phyloP scores from a whole-genome alignment of 2,113 vertebrate species.

The Probosciger aterrimus region DNA sequence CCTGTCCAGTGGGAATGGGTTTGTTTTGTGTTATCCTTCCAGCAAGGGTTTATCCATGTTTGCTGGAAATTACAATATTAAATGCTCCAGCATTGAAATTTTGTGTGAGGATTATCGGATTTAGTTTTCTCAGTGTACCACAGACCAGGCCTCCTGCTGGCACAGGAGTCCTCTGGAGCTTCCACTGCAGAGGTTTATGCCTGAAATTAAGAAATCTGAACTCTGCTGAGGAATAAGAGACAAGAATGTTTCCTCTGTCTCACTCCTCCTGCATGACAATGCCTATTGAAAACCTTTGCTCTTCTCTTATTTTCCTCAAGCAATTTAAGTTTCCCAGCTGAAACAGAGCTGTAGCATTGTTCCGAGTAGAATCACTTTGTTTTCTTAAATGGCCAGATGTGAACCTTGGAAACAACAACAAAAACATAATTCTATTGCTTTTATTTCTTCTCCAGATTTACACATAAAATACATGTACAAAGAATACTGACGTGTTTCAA shows the following conservation, averaged over 20 bases:
- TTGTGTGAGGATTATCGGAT: slow-evolving; percentile 30
- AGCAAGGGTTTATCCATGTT: slow-evolving; percentile 20
- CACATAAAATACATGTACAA: not conserved
- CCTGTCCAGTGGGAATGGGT: not conserved
- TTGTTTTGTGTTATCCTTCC: slow-evolving; percentile 25
- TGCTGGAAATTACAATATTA: slow-evolving; percentile 25
- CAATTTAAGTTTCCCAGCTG: not conserved
- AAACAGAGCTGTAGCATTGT: not conserved
- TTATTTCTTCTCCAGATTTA: not conserved
- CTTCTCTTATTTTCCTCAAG: not conserved
- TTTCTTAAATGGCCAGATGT: not conserved
- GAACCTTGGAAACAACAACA: not conserved
- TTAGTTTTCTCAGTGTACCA: not conserved
- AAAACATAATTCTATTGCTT: not conserved
- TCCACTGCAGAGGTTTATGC: slow-evolving; percentile 4
- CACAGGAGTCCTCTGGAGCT: not conserved
- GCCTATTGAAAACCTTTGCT: not conserved
- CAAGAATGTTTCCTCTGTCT: not conserved
- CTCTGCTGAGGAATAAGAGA: not conserved
- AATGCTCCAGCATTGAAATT: slow-evolving; percentile 21
- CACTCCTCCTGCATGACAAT: not conserved
- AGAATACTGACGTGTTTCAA: not conserved
- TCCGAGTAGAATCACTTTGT: not conserved
- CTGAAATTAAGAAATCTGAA: not conserved
- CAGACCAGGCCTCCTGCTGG: not conserved